Evolutionary conservation across 2,113 vertebrate species (phyloP), one percentile per base, ranked within the genome.

Genomic region (Lycaon pictus): DNA sequence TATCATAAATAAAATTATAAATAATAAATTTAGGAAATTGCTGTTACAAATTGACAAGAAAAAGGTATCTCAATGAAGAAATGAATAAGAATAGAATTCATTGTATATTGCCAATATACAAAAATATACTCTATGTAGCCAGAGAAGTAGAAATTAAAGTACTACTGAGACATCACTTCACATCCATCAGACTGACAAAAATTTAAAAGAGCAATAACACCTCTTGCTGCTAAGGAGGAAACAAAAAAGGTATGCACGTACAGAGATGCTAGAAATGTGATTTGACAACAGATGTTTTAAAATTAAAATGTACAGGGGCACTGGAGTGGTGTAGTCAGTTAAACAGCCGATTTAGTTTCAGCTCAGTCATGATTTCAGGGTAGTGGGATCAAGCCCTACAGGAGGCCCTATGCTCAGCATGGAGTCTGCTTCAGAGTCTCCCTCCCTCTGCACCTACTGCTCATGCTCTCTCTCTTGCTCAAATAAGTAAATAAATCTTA

Each of bases 281-380:
- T 74, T 80, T 89, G 32, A 89, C n/a, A 89, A 60, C 9, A 76
- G 56, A 51, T 11, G 88, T n/a, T 95, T 95, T 86, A 89, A 86
- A 81, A 86, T 92, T 27, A 62, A 88, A 76, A 86, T 11, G 62
- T 13, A 84, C 51, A 72, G 67, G 62, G 32, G 67, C 67, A 69
- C 67, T 32, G n/a, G 67, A 16, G 32, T 69, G 67, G 67, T 35
- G 67, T 32, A n/a, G 67, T 69, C 9, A 1, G 32, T n/a, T 69
- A 8, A 69, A 32, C 32, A 69, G 16, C 32, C 0, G 3, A 69
- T 69, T 69, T 19, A 8, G 67, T 69, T 69, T 69, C n/a, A 17
- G 67, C 67, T 69, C 32, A 20, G 65, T n/a, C 8, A 1, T 19
- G 67, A 69, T 69, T 32, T 69, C 16, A 67, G 65, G 16, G 32